Evolutionary conservation across 2,888 invertebrate genomes (phyloP).

Genomic region (Drosophila neotestacea): DNA sequence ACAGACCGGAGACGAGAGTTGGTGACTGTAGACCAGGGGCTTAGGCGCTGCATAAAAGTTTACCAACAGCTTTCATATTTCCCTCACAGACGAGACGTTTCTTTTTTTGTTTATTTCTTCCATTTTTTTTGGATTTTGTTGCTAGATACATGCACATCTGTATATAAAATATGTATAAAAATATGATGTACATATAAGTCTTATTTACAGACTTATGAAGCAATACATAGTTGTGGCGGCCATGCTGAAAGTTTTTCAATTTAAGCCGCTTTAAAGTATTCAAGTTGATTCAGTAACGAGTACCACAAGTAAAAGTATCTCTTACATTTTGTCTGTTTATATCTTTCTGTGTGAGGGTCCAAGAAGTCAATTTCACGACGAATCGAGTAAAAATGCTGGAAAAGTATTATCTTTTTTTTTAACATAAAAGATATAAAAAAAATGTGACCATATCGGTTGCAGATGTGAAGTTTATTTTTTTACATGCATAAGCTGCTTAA

Average conservation of each 20-base stretch:
- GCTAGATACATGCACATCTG: conserved; percentile 53
- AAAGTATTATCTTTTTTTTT: conserved; percentile 21
- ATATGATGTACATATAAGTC: conserved; percentile 35
- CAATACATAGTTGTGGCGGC: conserved; percentile 42
- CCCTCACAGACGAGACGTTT: conserved; percentile 66
- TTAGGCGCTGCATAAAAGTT: conserved; percentile 73
- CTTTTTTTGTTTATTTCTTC: conserved; percentile 34
- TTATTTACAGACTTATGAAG: conserved; percentile 27
- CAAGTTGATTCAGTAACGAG: conserved; percentile 55
- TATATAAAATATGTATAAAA: conserved; percentile 49
- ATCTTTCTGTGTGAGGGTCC: not conserved
- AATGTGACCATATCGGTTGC: conserved; percentile 44
- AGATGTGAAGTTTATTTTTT: conserved; percentile 20
- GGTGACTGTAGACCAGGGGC: conserved; percentile 36
- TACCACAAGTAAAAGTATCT: conserved; percentile 8
- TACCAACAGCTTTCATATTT: conserved; percentile 77
- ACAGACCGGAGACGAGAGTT: conserved; percentile 54
- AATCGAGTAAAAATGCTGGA: conserved; percentile 19
- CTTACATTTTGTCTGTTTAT: not conserved
- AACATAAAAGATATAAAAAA: conserved; percentile 31
- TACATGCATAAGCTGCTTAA: conserved; percentile 48
- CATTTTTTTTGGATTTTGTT: conserved; percentile 6
- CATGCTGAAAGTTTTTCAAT: conserved; percentile 79
- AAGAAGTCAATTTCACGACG: conserved; percentile 20
- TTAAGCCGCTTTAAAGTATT: conserved; percentile 76